phyloP scores from a whole-genome alignment of 2,888 invertebrate genomes.

The Volucella inflata region DNA sequence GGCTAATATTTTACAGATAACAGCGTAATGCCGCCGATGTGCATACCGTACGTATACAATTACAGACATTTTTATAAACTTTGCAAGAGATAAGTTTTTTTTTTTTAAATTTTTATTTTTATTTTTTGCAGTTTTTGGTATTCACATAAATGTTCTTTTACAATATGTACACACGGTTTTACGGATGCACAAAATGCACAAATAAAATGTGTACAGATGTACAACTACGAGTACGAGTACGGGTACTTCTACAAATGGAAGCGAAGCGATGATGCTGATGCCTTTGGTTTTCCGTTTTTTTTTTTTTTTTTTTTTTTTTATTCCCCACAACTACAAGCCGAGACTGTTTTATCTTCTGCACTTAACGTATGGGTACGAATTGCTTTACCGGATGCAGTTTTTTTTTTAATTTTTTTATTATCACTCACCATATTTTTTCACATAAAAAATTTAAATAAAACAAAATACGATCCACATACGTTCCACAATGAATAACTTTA shows the following conservation, averaged over 20 bases:
- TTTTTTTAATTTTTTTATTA: slow-evolving; percentile 1
- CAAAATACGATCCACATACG: slow-evolving; percentile 63
- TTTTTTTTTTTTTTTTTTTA: slow-evolving; percentile 1
- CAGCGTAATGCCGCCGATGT: slow-evolving; percentile 69
- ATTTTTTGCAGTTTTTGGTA: slow-evolving; percentile 1
- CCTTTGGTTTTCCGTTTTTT: slow-evolving; percentile 9
- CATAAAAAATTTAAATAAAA: background rate
- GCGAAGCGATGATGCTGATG: slow-evolving; percentile 35
- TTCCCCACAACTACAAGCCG: slow-evolving; percentile 26
- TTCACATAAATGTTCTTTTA: slow-evolving; percentile 69
- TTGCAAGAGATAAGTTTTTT: slow-evolving; percentile 71
- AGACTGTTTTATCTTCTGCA: slow-evolving; percentile 56
- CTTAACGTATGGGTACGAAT: slow-evolving; percentile 60
- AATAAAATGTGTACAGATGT: slow-evolving; percentile 31
- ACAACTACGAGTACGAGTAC: background rate
- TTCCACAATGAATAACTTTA: slow-evolving; percentile 54
- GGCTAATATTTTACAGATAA: slow-evolving; percentile 71
- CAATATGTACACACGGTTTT: slow-evolving; percentile 25
- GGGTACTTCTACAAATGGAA: background rate
- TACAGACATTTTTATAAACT: slow-evolving; percentile 62
- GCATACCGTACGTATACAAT: slow-evolving; percentile 39
- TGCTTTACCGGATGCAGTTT: slow-evolving; percentile 56
- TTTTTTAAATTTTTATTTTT: slow-evolving; percentile 17
- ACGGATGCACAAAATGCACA: slow-evolving; percentile 28
- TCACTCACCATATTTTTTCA: slow-evolving; percentile 4